Percentiles rank a stretch among this genome's conserved stretches.
Evolutionary conservation across 2,888 invertebrate genomes (phyloP).

Genomic region (Microdon myrmicae): DNA sequence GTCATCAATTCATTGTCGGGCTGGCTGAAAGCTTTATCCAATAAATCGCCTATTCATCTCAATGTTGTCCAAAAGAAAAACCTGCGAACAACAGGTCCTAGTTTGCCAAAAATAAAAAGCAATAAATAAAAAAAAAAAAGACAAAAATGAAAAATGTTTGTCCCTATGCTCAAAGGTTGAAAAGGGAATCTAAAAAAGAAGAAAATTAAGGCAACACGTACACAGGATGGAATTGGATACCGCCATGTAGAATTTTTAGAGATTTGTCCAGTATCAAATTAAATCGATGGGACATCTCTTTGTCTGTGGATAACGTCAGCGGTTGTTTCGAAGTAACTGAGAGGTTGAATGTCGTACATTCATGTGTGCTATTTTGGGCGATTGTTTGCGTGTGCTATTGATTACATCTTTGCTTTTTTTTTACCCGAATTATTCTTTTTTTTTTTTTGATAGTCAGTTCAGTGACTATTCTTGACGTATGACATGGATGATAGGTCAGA

Average conservation of each 20-base stretch:
- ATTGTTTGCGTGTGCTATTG: conserved; percentile 25
- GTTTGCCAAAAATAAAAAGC: conserved; percentile 2
- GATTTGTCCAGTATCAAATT: conserved; percentile 13
- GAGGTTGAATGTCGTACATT: conserved; percentile 8
- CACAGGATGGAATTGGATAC: conserved; percentile 21
- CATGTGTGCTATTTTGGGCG: conserved; percentile 10
- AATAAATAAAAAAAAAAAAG: conserved; percentile 19
- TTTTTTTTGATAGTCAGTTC: too few relatives aligned
- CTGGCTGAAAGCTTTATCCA: conserved; percentile 9
- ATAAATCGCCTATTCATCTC: conserved; percentile 19
- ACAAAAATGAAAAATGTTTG: conserved; percentile 21
- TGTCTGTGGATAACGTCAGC: conserved; percentile 7
- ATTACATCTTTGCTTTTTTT: conserved; percentile 15
- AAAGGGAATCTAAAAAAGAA: neutral
- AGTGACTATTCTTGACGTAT: too few relatives aligned
- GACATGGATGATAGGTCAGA: too few relatives aligned
- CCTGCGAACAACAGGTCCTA: conserved; percentile 2
- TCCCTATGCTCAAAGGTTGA: neutral
- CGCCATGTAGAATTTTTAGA: conserved; percentile 17
- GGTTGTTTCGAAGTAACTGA: neutral
- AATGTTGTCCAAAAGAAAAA: conserved; percentile 11
- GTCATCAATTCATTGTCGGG: conserved; percentile 10
- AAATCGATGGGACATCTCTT: conserved; percentile 20
- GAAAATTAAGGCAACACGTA: conserved; percentile 10
- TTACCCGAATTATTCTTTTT: too few relatives aligned